Evolutionary conservation across 2,888 invertebrate genomes (phyloP).

Genomic region (Epsilonema sp.): DNA sequence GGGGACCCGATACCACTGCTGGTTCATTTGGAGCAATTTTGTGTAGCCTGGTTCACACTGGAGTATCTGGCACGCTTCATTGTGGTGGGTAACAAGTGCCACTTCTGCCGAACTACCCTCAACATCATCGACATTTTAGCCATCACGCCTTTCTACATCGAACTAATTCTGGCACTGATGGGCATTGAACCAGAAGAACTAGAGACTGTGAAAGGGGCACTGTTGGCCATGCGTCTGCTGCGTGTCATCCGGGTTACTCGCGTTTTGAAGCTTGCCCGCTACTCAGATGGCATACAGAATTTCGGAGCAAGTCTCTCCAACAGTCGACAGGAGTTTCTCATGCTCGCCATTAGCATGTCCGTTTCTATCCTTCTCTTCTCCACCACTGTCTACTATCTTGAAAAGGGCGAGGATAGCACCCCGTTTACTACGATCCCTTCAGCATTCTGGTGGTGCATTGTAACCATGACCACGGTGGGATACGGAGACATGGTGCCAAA

Average conservation of each 20-base stretch:
- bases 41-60: constrained; percentile 29
- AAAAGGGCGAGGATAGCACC: neutral
- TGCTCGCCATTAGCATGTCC: neutral
- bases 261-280: neutral
- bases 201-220: neutral
- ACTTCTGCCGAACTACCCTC: constrained; percentile 22
- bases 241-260: neutral
- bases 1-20: constrained; percentile 10
- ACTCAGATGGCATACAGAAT: neutral
- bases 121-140: constrained; percentile 30
- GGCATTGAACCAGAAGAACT: neutral
- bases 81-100: constrained; percentile 22
- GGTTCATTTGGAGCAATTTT: constrained; percentile 28
- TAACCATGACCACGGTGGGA: neutral
- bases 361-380: neutral
- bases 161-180: constrained; percentile 3
- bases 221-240: neutral
- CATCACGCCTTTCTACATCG: constrained; percentile 29
- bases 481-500: neutral
- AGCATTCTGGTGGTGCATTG: neutral
- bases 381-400: neutral
- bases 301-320: neutral
- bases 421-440: neutral
- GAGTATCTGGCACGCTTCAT: constrained; percentile 25
- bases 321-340: neutral